Evolutionary conservation across 2,113 vertebrate species (phyloP).

Genomic region (Saccopteryx leptura): DNA sequence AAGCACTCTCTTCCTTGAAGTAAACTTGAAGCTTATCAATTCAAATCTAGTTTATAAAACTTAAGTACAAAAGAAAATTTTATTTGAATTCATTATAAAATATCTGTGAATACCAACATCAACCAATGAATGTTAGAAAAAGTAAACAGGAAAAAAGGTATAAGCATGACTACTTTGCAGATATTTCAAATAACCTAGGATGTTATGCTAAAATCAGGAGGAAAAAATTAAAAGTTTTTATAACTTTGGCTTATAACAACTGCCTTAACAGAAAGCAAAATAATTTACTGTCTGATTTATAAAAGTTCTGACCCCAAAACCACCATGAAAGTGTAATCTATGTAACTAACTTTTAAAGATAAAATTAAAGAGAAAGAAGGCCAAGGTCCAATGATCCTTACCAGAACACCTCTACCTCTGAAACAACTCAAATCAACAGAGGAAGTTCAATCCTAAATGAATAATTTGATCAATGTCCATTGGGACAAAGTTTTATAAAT

Average conservation of each 20-base stretch:
- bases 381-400: slow-evolving; percentile 19
- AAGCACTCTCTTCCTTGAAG: slow-evolving; percentile 8
- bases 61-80: slow-evolving; percentile 15
- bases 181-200: not conserved
- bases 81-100: slow-evolving; percentile 25
- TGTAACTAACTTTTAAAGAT: slow-evolving; percentile 25
- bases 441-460: slow-evolving; percentile 13
- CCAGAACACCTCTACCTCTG: not conserved
- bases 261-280: slow-evolving; percentile 45
- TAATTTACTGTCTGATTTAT: not conserved
- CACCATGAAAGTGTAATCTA: not conserved
- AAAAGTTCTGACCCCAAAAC: slow-evolving; percentile 16
- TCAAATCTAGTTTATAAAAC: slow-evolving; percentile 62
- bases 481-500: not conserved
- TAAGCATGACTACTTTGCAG: not conserved
- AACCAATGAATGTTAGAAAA: slow-evolving; percentile 2
- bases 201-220: not conserved
- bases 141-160: not conserved
- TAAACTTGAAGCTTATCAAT: slow-evolving; percentile 53
- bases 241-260: not conserved
- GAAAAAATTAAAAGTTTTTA: not conserved
- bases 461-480: slow-evolving; percentile 30
- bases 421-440: slow-evolving; percentile 65
- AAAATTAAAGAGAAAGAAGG: not conserved
- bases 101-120: not conserved